Base-by-base conservation (phyloP, 2,797 vertebrate species). In the Eremophila alpestris region DNA sequence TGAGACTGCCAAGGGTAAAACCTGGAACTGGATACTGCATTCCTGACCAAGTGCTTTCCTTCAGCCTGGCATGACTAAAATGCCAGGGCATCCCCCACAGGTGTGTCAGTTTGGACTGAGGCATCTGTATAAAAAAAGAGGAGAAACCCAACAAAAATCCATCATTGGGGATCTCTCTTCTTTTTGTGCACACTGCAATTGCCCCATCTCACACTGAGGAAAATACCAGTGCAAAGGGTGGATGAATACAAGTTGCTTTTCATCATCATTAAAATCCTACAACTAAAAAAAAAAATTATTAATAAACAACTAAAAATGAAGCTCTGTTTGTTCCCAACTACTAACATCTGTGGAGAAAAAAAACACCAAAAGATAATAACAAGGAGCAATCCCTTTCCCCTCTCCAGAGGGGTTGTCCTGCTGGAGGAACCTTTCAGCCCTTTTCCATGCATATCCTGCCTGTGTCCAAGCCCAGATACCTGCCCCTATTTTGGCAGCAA, bases 1-100 rank as follows among this genome's bases (percentile, higher is more conserved):
- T 41, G 78, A 62, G 40, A 26, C 32, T 85, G 69, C 54, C 43
- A 59, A 62, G 89, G 51, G 40, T 65, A 94, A 93, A 93, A 83
- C 38, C 71, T 65, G 43, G 68, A 82, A 54, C 18, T 60, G 51
- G 62, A 59, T 68, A 19, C 30, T 40, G 22, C 27, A 5, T 49
- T 86, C 69, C 70, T 68, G 30, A 43, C 29, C 36, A 29, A 41
- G 14, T 9, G 9, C 73, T 79, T 73, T 48, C 63, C 75, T 38
- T 59, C 60, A 48, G 30, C 48, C 48, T 77, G 73, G 40, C 20
- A 43, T 68, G 38, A 38, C 38, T 38, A 11, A 38, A 38, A 13
- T 29, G 14, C 67, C 74, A 92, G 49, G 68, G 16, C 43, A 49
- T n/a, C 55, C 49, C 56, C 34, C 55, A 63, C 56, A 83, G 55